phyloP scores from a whole-genome alignment of 2,113 vertebrate species.

The Globicephala melas region DNA sequence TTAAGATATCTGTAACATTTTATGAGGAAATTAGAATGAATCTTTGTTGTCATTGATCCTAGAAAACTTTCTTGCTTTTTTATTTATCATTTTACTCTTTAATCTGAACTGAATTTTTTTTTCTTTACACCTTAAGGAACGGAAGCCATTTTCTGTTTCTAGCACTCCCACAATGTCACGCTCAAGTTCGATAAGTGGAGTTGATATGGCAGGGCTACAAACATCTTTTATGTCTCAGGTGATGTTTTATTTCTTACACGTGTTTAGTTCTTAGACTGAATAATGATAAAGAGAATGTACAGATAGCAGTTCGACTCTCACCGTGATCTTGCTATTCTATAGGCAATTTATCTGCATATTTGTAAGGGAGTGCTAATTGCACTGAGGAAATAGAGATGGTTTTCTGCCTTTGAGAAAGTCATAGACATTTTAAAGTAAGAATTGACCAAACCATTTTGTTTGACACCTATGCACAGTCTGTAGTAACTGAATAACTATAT shows the following conservation, averaged over 20 bases:
- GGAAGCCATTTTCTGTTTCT: slow-evolving; percentile 86
- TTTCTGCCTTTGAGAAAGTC: slow-evolving; percentile 27
- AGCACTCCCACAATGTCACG: slow-evolving; percentile 94
- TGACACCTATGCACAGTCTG: neutral
- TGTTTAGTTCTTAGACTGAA: neutral
- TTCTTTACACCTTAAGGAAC: slow-evolving; percentile 85
- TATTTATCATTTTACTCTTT: neutral
- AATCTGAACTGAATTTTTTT: neutral
- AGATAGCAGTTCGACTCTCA: neutral
- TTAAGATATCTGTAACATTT: neutral
- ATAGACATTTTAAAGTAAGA: slow-evolving; percentile 19
- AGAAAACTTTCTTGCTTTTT: neutral
- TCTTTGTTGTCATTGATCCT: slow-evolving; percentile 7
- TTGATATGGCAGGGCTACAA: slow-evolving; percentile 90
- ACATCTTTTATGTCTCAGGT: slow-evolving; percentile 93
- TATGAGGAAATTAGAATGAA: neutral
- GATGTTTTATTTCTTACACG: neutral
- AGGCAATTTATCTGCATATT: neutral
- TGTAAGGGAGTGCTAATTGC: neutral
- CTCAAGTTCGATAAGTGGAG: slow-evolving; percentile 94
- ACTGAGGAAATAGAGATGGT: neutral
- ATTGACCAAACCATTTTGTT: neutral
- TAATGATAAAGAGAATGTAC: neutral
- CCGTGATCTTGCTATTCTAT: neutral
- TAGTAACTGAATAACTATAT: neutral